Evolutionary conservation across 1,140 invertebrate species (phyloP), one percentile per base, ranked within the genome.

Genomic region (Aphelinus certus): DNA sequence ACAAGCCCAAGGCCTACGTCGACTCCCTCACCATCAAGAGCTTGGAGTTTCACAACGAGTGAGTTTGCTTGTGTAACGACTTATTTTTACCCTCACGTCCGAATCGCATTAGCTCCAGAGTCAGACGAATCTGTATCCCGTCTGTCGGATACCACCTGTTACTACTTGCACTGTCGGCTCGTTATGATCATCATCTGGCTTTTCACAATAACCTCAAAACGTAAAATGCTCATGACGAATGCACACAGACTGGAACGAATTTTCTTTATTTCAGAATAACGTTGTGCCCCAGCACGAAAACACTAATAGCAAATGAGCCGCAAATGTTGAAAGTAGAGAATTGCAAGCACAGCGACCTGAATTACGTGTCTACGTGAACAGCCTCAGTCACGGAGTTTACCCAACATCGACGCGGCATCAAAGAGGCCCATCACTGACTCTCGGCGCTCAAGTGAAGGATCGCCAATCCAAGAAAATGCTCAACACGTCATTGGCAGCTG

Each of bases 21-120:
- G 91, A 92, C 49, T 92, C 91, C 62, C 83, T 95, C n/a, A 90
- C 89, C 42, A 85, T 95, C 51, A 92, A 93, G 71, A 92, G 90
- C n/a, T 85, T 94, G 76, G 93, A 94, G 85, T 90, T 89, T 72
- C 87, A 88, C 79, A 86, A 90, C 78, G 90, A 89, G 92, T 93
- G 85, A 87, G 87, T 26, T 26, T 26, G 26, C 26, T 0, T 26
- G 0, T 26, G 26, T 26, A 26, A 26, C 26, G 26, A 26, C 26
- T 26, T 26, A 26, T 26, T 26, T 26, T 26, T 26, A 26, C 26
- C 26, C 26, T 26, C 26, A 26, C 0, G 26, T 26, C 26, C 26
- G 26, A 26, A 26, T 0, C 26, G n/a, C n/a, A n/a, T n/a, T n/a
- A n/a, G n/a, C n/a, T n/a, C n/a, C n/a, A n/a, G n/a, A n/a, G n/a